phyloP scores from a whole-genome alignment of 2,888 invertebrate genomes.

The Agriotes lineatus region DNA sequence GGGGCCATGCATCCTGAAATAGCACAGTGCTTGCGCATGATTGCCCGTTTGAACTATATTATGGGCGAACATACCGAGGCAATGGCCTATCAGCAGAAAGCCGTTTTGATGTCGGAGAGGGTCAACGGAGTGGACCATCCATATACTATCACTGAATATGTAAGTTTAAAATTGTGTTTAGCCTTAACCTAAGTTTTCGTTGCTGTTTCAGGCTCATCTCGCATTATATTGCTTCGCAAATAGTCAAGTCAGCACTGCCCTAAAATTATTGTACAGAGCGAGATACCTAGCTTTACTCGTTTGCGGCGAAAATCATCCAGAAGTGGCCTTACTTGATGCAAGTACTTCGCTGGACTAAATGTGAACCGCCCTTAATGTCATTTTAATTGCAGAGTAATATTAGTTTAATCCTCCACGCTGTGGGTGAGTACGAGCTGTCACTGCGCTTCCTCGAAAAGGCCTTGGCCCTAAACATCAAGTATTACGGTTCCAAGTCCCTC shows the following conservation, averaged over 20 bases:
- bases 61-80: conserved; percentile 97
- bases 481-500: conserved; percentile 90
- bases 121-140: conserved; percentile 99
- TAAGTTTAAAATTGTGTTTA: conserved; percentile 69
- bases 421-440: conserved; percentile 97
- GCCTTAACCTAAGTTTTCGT: too few relatives aligned
- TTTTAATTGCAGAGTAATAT: conserved; percentile 88
- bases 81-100: conserved; percentile 97
- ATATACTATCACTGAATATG: conserved; percentile 98
- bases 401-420: conserved; percentile 96
- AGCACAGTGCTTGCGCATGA: conserved; percentile 93
- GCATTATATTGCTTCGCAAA: conserved; percentile 98
- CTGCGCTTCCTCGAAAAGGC: conserved; percentile 96
- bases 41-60: conserved; percentile 96
- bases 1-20: conserved; percentile 99
- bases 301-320: conserved; percentile 98
- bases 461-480: conserved; percentile 85
- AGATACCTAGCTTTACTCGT: conserved; percentile 94
- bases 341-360: too few relatives aligned
- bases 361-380: too few relatives aligned
- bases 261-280: conserved; percentile 95
- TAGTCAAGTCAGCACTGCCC: conserved; percentile 94
- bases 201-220: conserved; percentile 85
- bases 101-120: conserved; percentile 97
- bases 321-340: conserved; percentile 97